Conservation (phyloP, 2,888 invertebrate genomes). For the Acrobasis suavella region DNA sequence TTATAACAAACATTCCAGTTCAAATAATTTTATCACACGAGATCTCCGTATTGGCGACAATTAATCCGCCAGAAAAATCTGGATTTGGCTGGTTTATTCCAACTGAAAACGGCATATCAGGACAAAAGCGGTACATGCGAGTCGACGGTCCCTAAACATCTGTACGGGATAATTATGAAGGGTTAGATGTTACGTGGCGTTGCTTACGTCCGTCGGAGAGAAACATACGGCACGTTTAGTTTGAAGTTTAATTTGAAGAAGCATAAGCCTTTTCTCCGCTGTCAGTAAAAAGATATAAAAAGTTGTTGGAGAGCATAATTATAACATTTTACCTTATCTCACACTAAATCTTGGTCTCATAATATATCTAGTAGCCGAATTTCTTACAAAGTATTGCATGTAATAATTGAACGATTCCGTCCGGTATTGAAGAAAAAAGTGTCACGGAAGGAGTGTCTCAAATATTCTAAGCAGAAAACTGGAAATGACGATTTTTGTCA, state of each 20-base stretch:
- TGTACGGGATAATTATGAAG: neutral
- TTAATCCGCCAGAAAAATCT: slow-evolving; percentile 8
- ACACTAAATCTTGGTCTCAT: too few relatives aligned
- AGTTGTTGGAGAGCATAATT: too few relatives aligned
- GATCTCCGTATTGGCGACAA: slow-evolving; percentile 12
- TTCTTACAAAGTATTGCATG: too few relatives aligned
- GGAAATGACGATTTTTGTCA: neutral
- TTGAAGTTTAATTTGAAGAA: too few relatives aligned
- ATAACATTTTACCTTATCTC: too few relatives aligned
- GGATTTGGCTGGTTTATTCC: slow-evolving; percentile 3
- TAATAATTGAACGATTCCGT: too few relatives aligned
- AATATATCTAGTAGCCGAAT: neutral
- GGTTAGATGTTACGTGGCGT: neutral
- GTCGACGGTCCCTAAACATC: slow-evolving; percentile 1
- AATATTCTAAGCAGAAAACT: neutral
- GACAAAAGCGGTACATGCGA: slow-evolving; percentile 10
- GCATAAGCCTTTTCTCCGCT: too few relatives aligned
- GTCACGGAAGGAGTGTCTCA: neutral
- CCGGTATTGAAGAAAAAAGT: neutral
- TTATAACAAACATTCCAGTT: slow-evolving; percentile 2
- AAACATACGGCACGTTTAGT: neutral
- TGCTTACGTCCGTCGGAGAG: neutral
- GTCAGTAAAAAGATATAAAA: too few relatives aligned
- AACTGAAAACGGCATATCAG: slow-evolving; percentile 10
- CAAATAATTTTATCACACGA: slow-evolving; percentile 19